Evolutionary conservation across 2,888 invertebrate species (phyloP).

Genomic region (Xylota segnis): DNA sequence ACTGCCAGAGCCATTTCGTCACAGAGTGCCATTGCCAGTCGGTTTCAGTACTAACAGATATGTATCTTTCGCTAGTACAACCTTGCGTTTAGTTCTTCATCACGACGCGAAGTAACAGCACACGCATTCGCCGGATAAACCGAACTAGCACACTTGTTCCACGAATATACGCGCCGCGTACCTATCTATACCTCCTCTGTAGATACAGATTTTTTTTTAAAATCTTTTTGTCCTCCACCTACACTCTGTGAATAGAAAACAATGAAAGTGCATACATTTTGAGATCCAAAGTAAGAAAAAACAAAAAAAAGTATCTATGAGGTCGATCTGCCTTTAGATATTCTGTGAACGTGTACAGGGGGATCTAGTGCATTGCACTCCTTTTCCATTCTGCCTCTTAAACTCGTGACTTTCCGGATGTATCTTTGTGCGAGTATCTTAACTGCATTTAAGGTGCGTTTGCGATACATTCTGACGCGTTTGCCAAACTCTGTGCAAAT

Average conservation of each 20-base stretch:
- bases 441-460: conserved; percentile 29
- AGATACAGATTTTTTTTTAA: conserved; percentile 1
- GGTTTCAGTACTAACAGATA: conserved; percentile 39
- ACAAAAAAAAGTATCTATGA: conserved; percentile 36
- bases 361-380: conserved; percentile 30
- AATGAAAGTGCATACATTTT: conserved; percentile 18
- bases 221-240: neutral
- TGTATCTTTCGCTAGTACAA: conserved; percentile 63
- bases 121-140: conserved; percentile 34
- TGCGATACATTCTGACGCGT: neutral
- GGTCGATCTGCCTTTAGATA: neutral
- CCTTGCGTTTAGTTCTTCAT: conserved; percentile 66
- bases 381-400: neutral
- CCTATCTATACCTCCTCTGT: neutral
- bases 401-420: conserved; percentile 47
- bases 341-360: conserved; percentile 14
- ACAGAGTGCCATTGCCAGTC: conserved; percentile 18
- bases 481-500: conserved; percentile 3
- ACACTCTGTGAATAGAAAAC: conserved; percentile 9
- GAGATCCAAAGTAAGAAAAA: conserved; percentile 29
- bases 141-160: neutral
- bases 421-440: conserved; percentile 9
- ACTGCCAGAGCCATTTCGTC: conserved; percentile 18
- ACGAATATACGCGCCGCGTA: conserved; percentile 5
- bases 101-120: conserved; percentile 56